phyloP scores from a whole-genome alignment of 1,140 invertebrate species.

The Colletes gigas region DNA sequence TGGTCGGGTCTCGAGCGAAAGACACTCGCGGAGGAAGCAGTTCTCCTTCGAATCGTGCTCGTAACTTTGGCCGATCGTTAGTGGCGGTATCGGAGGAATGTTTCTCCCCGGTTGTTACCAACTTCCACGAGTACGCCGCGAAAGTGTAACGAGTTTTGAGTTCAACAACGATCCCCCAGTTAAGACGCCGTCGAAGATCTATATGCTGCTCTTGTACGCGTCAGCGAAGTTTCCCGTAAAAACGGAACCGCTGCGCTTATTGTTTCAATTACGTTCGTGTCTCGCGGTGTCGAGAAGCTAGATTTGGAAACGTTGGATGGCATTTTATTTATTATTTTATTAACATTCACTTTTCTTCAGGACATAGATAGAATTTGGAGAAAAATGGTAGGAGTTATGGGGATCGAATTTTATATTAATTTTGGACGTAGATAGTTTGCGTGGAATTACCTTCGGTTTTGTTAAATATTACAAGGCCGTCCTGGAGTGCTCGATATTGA shows the following conservation, averaged over 20 bases:
- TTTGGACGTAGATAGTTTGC: no score
- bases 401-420: no score
- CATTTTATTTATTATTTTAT: no score
- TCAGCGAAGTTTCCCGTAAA: neutral
- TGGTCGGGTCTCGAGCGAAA: neutral
- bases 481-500: no score
- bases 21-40: neutral
- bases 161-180: neutral
- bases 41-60: neutral
- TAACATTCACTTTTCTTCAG: no score
- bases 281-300: no score
- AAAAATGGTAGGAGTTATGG: no score
- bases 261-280: no score
- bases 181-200: neutral
- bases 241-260: neutral
- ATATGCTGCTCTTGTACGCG: neutral
- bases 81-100: neutral
- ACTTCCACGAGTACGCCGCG: neutral
- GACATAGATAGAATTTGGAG: no score
- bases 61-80: neutral
- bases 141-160: conserved; percentile 15
- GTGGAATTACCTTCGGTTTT: no score
- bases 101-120: conserved; percentile 4
- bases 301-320: no score
- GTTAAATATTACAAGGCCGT: no score